phyloP scores from a whole-genome alignment of 37 sponge, comb jelly and placozoan genomes.

The Dysidea cf. avara region DNA sequence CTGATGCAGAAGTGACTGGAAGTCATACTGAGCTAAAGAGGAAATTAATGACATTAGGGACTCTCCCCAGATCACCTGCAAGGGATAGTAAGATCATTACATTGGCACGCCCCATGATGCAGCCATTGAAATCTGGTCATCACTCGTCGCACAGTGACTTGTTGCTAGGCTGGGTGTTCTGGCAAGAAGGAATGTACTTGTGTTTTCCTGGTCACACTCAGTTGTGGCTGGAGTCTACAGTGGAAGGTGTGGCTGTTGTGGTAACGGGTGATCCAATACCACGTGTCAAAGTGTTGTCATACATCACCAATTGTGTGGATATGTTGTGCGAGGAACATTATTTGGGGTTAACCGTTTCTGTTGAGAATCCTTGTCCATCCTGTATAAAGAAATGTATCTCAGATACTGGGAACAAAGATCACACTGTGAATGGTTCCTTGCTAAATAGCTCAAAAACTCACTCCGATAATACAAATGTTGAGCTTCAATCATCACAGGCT shows the following conservation, averaged over 20 bases:
- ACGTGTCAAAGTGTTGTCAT: conserved; percentile 54
- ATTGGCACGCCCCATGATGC: background rate
- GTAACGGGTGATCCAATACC: conserved; percentile 3
- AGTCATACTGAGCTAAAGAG: too few relatives aligned
- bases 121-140: too few relatives aligned
- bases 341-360: conserved; percentile 7
- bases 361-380: conserved; percentile 47
- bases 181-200: conserved; percentile 47
- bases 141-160: background rate
- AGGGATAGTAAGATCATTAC: too few relatives aligned
- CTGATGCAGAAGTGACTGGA: too few relatives aligned
- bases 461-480: too few relatives aligned
- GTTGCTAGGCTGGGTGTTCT: conserved; percentile 40
- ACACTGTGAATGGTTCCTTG: too few relatives aligned
- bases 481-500: too few relatives aligned
- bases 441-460: too few relatives aligned
- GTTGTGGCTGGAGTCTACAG: conserved; percentile 52
- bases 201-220: conserved; percentile 56
- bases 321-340: conserved; percentile 44
- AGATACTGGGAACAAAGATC: too few relatives aligned
- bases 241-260: conserved; percentile 26
- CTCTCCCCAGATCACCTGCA: too few relatives aligned
- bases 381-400: conserved; percentile 41
- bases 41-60: too few relatives aligned
- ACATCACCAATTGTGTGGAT: conserved; percentile 37